Conservation (phyloP, 1,140 invertebrate species). For the Drosophila simulans region DNA sequence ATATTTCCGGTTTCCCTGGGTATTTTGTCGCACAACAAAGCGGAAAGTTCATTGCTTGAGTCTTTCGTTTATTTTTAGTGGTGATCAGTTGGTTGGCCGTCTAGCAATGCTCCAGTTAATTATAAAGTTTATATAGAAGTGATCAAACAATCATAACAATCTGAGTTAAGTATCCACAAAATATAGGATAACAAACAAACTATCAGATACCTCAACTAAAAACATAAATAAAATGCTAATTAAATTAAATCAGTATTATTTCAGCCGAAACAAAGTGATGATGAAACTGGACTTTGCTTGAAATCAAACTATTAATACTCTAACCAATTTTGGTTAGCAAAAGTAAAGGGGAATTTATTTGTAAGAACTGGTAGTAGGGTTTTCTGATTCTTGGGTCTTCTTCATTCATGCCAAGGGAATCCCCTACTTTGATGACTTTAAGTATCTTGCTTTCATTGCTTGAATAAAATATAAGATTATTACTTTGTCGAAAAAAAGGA, state of each 20-base stretch:
- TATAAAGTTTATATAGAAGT: constrained; percentile 26
- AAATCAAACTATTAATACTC: constrained; percentile 29
- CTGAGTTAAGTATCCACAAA: constrained; percentile 24
- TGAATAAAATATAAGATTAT: no score
- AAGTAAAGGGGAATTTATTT: not conserved
- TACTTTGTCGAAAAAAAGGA: no score
- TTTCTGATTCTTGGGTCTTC: not conserved
- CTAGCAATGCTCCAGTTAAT: constrained; percentile 34
- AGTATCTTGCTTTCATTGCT: no score
- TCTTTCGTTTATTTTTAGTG: constrained; percentile 41
- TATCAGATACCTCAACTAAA: constrained; percentile 45
- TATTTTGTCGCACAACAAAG: constrained; percentile 20
- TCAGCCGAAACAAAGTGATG: not conserved
- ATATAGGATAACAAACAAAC: constrained; percentile 23
- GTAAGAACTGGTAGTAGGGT: not conserved
- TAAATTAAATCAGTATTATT: constrained; percentile 48
- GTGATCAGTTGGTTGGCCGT: constrained; percentile 17
- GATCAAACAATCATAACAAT: constrained; percentile 20
- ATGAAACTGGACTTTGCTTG: not conserved
- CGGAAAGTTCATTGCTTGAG: constrained; percentile 28
- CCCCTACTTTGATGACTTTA: not conserved
- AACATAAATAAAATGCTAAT: constrained; percentile 63
- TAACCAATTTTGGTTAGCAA: constrained; percentile 1
- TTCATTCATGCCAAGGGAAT: not conserved
- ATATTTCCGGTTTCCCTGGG: constrained; percentile 50